These are phyloP conservation scores for Protonemura montana DNA, from an alignment of 2,888 invertebrate species.

Conservation along the genomic window DNA sequence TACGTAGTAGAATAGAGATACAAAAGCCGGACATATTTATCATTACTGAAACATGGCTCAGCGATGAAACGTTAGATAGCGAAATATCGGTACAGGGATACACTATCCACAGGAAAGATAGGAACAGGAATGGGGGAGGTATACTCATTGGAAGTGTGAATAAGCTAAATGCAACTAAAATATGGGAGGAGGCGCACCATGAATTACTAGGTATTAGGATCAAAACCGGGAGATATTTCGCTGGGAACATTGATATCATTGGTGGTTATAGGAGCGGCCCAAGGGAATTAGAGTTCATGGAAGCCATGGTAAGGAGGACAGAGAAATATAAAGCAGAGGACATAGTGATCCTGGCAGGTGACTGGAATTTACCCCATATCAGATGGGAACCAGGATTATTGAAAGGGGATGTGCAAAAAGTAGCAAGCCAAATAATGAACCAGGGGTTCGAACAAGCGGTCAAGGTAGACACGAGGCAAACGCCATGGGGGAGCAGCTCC, in stretches of 20 bases:
- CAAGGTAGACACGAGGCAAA: background rate
- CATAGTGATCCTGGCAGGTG: background rate
- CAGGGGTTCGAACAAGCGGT: background rate
- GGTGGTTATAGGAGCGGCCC: slow-evolving; percentile 9
- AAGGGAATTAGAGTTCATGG: background rate
- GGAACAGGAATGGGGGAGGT: slow-evolving; percentile 5
- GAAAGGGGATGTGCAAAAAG: background rate
- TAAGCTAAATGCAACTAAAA: background rate
- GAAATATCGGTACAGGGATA: background rate
- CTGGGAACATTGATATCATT: background rate
- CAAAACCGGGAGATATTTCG: background rate
- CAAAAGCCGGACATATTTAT: slow-evolving; percentile 2
- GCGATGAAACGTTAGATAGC: background rate
- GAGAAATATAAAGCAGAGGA: background rate
- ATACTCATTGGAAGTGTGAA: slow-evolving; percentile 7
- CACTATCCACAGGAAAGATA: background rate
- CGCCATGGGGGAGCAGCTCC: background rate
- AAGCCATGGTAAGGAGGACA: background rate
- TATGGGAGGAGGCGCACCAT: background rate
- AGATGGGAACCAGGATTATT: background rate
- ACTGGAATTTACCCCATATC: background rate
- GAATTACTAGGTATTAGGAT: background rate
- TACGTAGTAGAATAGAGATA: background rate
- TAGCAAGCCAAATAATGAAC: slow-evolving; percentile 14
- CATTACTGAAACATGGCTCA: background rate